Evolutionary conservation across 1,140 invertebrate species (phyloP).

Genomic region (Asbolus verrucosus): DNA sequence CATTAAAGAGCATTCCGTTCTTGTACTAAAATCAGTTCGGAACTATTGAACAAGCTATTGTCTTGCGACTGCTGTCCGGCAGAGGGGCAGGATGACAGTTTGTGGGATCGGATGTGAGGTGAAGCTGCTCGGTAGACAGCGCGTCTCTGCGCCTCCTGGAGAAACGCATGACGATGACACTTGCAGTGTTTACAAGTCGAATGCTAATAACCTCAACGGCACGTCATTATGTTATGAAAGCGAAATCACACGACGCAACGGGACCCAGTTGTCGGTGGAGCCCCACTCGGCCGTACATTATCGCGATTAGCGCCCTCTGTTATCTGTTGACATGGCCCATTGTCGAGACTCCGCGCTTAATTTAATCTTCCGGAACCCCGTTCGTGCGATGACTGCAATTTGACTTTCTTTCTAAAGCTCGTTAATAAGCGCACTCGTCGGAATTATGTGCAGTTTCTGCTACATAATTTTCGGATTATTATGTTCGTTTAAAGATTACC

Average conservation of each 20-base stretch:
- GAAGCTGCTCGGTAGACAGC: constrained; percentile 22
- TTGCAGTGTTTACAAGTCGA: constrained; percentile 29
- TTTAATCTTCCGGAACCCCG: constrained; percentile 34
- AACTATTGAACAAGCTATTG: constrained; percentile 28
- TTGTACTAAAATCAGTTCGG: constrained; percentile 7
- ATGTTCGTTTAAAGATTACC: constrained; percentile 37
- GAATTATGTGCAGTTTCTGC: constrained; percentile 37
- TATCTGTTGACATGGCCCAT: constrained; percentile 13
- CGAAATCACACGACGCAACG: constrained; percentile 1
- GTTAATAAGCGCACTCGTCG: constrained; percentile 26
- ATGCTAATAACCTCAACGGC: constrained; percentile 33
- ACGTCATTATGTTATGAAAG: not conserved
- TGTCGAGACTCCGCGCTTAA: constrained; percentile 24
- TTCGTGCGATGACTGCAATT: constrained; percentile 21
- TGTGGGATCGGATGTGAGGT: constrained; percentile 16
- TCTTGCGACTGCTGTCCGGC: not conserved
- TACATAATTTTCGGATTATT: constrained; percentile 39
- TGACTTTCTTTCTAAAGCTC: constrained; percentile 6
- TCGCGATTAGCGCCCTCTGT: constrained; percentile 7
- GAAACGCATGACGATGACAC: constrained; percentile 31
- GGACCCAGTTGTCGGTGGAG: not conserved
- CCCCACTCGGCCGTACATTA: constrained; percentile 2
- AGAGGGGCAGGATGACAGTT: constrained; percentile 24
- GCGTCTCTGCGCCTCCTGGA: constrained; percentile 12
- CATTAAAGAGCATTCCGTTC: not conserved